Evolutionary conservation across 2,888 invertebrate genomes (phyloP).

Genomic region (Poecilobothrus nobilitatus): DNA sequence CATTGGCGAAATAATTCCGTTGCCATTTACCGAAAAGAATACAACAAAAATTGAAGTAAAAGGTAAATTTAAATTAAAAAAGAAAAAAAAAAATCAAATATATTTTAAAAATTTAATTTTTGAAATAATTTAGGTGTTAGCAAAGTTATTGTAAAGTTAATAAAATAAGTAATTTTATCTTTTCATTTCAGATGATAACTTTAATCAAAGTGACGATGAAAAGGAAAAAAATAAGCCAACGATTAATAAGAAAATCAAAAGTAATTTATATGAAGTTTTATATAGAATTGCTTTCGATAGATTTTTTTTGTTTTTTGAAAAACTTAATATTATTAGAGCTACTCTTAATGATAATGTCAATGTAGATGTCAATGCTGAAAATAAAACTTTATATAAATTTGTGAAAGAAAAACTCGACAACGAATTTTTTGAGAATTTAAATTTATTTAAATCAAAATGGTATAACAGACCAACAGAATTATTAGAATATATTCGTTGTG

Average conservation of each 20-base stretch:
- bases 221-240: not conserved
- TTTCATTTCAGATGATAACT: slow-evolving; percentile 29
- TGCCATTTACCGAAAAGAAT: slow-evolving; percentile 30
- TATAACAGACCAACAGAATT: slow-evolving; percentile 31
- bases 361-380: slow-evolving; percentile 10
- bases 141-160: slow-evolving; percentile 31
- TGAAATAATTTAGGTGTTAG: too few species aligned
- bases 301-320: slow-evolving; percentile 36
- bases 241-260: not conserved
- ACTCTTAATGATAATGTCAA: not conserved
- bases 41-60: not conserved
- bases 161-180: slow-evolving; percentile 28
- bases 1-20: slow-evolving; percentile 28
- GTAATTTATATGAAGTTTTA: slow-evolving; percentile 31
- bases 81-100: too few species aligned
- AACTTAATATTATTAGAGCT: not conserved
- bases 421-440: slow-evolving; percentile 26
- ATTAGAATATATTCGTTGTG: slow-evolving; percentile 32
- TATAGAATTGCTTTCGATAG: slow-evolving; percentile 37
- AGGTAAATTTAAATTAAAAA: too few species aligned
- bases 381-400: not conserved
- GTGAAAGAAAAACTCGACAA: not conserved
- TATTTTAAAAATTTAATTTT: too few species aligned
- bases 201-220: not conserved
- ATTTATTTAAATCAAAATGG: slow-evolving; percentile 30